Conservation (phyloP, 2,888 invertebrate genomes). For the Selenia dentaria region DNA sequence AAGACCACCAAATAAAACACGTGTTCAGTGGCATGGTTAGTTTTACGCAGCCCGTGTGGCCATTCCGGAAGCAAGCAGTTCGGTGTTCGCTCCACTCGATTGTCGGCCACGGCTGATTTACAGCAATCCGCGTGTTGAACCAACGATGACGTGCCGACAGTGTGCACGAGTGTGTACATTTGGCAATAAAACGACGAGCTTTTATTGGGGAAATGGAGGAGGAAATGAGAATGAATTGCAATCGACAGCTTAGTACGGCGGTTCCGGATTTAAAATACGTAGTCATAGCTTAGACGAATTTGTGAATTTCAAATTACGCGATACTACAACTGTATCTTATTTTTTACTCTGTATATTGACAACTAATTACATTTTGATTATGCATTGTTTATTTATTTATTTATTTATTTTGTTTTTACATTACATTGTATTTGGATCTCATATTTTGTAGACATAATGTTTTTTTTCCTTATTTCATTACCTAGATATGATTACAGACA, state of each 20-base stretch:
- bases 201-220: constrained; percentile 21
- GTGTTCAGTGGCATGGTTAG: background rate
- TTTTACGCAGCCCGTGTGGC: constrained; percentile 11
- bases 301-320: too few species aligned
- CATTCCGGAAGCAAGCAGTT: constrained; percentile 28
- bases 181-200: constrained; percentile 1
- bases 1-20: background rate
- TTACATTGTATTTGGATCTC: too few species aligned
- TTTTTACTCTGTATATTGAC: too few species aligned
- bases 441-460: too few species aligned
- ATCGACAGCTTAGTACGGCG: constrained; percentile 1
- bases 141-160: constrained; percentile 33
- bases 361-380: too few species aligned
- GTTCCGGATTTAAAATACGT: background rate
- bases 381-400: too few species aligned
- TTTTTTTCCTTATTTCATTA: too few species aligned
- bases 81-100: constrained; percentile 31
- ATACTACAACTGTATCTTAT: too few species aligned
- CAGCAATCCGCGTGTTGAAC: constrained; percentile 35
- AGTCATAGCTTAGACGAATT: too few species aligned
- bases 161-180: constrained; percentile 1
- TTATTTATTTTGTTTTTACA: too few species aligned
- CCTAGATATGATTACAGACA: too few species aligned
- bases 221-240: constrained; percentile 20
- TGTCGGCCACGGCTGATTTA: constrained; percentile 35